Evolutionary conservation across 2,113 vertebrate species (phyloP).

Genomic region (human): DNA sequence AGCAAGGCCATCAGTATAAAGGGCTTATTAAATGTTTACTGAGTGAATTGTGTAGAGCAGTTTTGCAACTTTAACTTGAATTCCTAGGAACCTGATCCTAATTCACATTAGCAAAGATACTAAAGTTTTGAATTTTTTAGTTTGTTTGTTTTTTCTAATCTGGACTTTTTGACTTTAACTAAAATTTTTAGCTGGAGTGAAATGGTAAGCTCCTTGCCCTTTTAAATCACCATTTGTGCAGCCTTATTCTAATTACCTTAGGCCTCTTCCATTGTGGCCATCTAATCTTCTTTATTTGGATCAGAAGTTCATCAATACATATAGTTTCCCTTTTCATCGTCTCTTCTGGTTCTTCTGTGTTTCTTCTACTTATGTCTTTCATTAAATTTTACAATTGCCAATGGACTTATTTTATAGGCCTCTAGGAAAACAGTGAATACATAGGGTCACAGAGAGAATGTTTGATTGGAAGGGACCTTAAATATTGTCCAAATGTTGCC

Average conservation of each 20-base stretch:
- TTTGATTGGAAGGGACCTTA: neutral
- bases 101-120: neutral
- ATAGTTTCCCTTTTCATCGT: neutral
- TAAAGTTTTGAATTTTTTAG: neutral
- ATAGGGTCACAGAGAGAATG: neutral
- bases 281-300: neutral
- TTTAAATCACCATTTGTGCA: neutral
- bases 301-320: neutral
- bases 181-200: neutral
- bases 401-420: neutral
- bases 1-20: neutral
- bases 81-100: neutral
- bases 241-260: neutral
- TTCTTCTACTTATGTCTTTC: neutral
- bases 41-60: neutral
- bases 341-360: neutral
- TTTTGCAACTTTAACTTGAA: neutral
- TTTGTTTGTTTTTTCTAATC: neutral
- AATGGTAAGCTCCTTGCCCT: neutral
- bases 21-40: neutral
- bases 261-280: neutral
- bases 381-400: neutral
- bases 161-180: neutral
- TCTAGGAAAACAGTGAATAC: neutral
- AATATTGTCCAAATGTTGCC: neutral